Evolutionary conservation across 1,140 invertebrate genomes (phyloP).

Genomic region (Mesaphorura yosii): DNA sequence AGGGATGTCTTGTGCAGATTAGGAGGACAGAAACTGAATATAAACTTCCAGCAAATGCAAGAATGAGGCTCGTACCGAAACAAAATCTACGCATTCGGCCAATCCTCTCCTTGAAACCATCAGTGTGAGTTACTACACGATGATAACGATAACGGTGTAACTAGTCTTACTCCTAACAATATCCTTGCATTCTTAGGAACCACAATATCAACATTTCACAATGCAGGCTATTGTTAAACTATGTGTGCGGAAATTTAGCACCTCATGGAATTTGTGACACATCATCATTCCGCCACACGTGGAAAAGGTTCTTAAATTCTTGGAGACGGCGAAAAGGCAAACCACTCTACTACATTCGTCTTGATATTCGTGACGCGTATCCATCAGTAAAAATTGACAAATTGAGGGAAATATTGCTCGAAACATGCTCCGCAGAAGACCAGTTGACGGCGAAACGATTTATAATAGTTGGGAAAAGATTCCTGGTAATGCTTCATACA

Average conservation of each 20-base stretch:
- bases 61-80: conserved; percentile 10
- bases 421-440: neutral
- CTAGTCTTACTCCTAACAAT: neutral
- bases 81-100: neutral
- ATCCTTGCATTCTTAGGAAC: neutral
- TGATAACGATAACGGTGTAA: neutral
- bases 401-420: neutral
- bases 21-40: neutral
- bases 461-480: too few relatives aligned
- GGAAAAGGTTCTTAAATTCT: conserved; percentile 5
- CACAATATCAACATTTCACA: neutral
- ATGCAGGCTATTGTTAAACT: conserved; percentile 4
- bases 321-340: neutral
- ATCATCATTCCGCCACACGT: neutral
- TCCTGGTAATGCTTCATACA: too few relatives aligned
- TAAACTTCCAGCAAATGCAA: neutral
- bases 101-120: conserved; percentile 3
- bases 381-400: conserved; percentile 3
- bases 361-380: conserved; percentile 19
- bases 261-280: neutral
- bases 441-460: too few relatives aligned
- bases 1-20: neutral
- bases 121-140: neutral
- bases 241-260: neutral
- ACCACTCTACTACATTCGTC: conserved; percentile 6